Percentiles rank a stretch among this genome's conserved stretches.
Evolutionary conservation across 2,888 invertebrate genomes (phyloP).

Genomic region (Sipunculus nudus): DNA sequence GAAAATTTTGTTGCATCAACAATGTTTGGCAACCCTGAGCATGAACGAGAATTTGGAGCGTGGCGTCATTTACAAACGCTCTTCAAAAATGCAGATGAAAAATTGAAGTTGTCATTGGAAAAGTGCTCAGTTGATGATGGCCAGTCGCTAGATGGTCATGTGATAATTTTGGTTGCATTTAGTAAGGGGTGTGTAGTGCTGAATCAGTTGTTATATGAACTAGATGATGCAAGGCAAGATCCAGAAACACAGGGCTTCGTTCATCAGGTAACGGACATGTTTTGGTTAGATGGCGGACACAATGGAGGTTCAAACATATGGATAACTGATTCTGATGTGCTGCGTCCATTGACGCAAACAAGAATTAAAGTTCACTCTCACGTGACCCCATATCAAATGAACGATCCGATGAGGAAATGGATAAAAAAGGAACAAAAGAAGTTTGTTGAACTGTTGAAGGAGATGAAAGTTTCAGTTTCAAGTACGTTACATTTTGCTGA

Average conservation of each 20-base stretch:
- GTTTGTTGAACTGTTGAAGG: constrained; percentile 76
- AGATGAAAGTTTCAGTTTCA: constrained; percentile 75
- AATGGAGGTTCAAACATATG: constrained; percentile 88
- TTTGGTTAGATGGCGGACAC: constrained; percentile 92
- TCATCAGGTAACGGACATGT: constrained; percentile 77
- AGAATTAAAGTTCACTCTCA: constrained; percentile 79
- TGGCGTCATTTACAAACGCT: constrained; percentile 77
- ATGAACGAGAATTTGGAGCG: constrained; percentile 78
- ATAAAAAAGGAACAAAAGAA: constrained; percentile 83
- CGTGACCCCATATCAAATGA: constrained; percentile 90
- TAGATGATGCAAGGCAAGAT: constrained; percentile 69
- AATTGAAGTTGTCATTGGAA: not conserved
- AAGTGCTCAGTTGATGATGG: too few relatives aligned
- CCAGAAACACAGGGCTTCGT: constrained; percentile 56
- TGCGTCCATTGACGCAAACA: constrained; percentile 77
- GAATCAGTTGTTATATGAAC: constrained; percentile 88
- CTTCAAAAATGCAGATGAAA: constrained; percentile 51
- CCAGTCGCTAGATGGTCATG: too few relatives aligned
- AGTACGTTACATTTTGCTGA: constrained; percentile 74
- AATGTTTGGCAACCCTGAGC: constrained; percentile 81
- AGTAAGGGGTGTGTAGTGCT: constrained; percentile 94
- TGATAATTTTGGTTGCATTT: constrained; percentile 78
- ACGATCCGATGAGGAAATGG: constrained; percentile 83
- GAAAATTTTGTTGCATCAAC: constrained; percentile 87
- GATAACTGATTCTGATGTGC: constrained; percentile 80